Evolutionary conservation across 2,888 invertebrate species (phyloP).

Genomic region (Tetranychus truncatus): DNA sequence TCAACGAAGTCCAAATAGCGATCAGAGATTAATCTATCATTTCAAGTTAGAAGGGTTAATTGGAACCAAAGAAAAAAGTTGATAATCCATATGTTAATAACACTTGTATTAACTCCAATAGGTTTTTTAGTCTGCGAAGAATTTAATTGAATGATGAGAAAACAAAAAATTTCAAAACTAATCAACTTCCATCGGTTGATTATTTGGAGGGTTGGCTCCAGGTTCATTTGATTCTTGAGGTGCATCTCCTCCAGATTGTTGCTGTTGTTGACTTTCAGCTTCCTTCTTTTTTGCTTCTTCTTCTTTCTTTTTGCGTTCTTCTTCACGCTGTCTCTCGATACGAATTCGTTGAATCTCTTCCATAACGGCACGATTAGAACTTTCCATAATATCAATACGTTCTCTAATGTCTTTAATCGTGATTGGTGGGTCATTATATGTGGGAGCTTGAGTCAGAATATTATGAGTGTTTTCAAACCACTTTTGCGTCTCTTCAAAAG

Average conservation of each 20-base stretch:
- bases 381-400: conserved; percentile 16
- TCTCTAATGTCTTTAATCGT: conserved; percentile 15
- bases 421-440: conserved; percentile 46
- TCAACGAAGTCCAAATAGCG: background rate
- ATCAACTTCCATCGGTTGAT: background rate
- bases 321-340: conserved; percentile 18
- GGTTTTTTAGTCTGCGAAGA: background rate
- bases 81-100: background rate
- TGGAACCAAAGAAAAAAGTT: background rate
- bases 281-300: conserved; percentile 28
- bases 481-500: conserved; percentile 49
- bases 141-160: background rate
- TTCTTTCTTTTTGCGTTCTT: conserved; percentile 16
- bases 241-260: background rate
- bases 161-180: background rate
- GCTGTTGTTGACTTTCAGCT: conserved; percentile 42
- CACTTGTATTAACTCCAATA: background rate
- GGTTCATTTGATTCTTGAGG: background rate
- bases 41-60: background rate
- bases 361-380: conserved; percentile 10
- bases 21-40: background rate
- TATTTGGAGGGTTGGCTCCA: background rate
- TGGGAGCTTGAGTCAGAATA: conserved; percentile 45
- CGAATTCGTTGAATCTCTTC: conserved; percentile 16
- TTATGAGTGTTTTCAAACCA: conserved; percentile 65